phyloP scores from a whole-genome alignment of 2,888 invertebrate genomes.

The Hanleya hanleyi region DNA sequence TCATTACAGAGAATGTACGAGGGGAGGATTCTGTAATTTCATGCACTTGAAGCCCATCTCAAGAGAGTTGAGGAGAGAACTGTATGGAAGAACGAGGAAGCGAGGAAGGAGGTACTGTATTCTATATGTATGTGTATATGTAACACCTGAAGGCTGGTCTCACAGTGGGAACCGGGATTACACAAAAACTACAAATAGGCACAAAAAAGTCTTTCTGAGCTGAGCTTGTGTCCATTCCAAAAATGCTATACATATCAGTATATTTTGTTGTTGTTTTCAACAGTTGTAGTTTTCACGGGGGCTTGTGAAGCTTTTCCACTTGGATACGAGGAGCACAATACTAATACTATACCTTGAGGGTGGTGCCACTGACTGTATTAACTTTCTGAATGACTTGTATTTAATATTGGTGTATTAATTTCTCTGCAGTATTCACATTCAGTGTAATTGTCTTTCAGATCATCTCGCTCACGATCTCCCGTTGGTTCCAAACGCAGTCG shows the following conservation, averaged over 20 bases:
- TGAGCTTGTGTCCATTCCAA: too few relatives aligned
- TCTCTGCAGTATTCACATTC: too few relatives aligned
- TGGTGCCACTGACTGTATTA: background rate
- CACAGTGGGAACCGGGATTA: too few relatives aligned
- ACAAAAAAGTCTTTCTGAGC: too few relatives aligned
- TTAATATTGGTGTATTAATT: background rate
- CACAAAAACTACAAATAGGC: too few relatives aligned
- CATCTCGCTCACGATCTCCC: background rate
- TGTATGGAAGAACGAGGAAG: conserved; percentile 70
- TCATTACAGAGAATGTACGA: conserved; percentile 87
- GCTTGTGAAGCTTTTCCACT: too few relatives aligned
- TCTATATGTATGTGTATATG: background rate
- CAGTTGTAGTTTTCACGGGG: too few relatives aligned
- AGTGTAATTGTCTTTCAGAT: background rate
- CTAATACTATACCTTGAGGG: too few relatives aligned
- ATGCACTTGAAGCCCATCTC: conserved; percentile 99
- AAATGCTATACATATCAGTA: too few relatives aligned
- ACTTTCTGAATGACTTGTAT: background rate
- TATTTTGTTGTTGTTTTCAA: too few relatives aligned
- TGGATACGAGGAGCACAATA: too few relatives aligned
- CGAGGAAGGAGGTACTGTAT: conserved; percentile 14
- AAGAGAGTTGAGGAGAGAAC: conserved; percentile 88
- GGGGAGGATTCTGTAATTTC: conserved; percentile 99
- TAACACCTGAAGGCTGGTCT: too few relatives aligned
- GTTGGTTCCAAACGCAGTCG: conserved; percentile 40